phyloP scores from a whole-genome alignment of 1,140 invertebrate genomes.

The Helicorthomorpha holstii region DNA sequence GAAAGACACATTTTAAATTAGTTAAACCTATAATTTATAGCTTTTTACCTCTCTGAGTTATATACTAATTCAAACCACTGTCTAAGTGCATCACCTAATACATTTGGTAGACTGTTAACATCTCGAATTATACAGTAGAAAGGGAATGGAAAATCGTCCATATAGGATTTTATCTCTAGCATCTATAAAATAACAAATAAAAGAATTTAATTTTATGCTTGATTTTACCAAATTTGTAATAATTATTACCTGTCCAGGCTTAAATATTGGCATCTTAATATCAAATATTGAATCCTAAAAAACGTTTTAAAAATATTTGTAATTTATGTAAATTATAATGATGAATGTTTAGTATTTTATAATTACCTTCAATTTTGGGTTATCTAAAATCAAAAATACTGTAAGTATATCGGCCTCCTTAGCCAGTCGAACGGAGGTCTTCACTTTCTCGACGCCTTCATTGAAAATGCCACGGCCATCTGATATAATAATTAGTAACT shows the following conservation, averaged over 20 bases:
- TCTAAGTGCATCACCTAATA: slow-evolving; percentile 83
- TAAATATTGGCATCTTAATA: slow-evolving; percentile 56
- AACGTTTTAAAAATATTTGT: background rate
- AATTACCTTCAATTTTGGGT: slow-evolving; percentile 67
- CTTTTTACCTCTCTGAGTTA: background rate
- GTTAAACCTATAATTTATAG: no score
- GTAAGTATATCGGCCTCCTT: slow-evolving; percentile 69
- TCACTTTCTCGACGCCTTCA: slow-evolving; percentile 64
- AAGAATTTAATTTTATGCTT: slow-evolving; percentile 3
- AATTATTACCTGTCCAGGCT: slow-evolving; percentile 28
- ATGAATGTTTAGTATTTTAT: background rate
- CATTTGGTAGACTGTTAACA: slow-evolving; percentile 64
- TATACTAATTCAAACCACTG: slow-evolving; percentile 97
- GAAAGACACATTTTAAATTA: no score
- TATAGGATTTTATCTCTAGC: slow-evolving; percentile 49
- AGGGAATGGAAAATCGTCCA: slow-evolving; percentile 96
- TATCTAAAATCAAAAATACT: slow-evolving; percentile 91
- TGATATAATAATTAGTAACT: slow-evolving; percentile 79
- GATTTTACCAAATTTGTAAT: no score
- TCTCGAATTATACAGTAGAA: slow-evolving; percentile 90
- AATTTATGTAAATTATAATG: background rate
- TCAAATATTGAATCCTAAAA: slow-evolving; percentile 70
- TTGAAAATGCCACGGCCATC: slow-evolving; percentile 85
- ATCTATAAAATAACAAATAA: slow-evolving; percentile 24
- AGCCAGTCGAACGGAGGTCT: slow-evolving; percentile 58